A percentile compares a stretch with the other conserved stretches of the same genome.
These are phyloP conservation scores for Malacosoma neustria DNA, from an alignment of 2,888 invertebrate species.

Conservation along the genomic window DNA sequence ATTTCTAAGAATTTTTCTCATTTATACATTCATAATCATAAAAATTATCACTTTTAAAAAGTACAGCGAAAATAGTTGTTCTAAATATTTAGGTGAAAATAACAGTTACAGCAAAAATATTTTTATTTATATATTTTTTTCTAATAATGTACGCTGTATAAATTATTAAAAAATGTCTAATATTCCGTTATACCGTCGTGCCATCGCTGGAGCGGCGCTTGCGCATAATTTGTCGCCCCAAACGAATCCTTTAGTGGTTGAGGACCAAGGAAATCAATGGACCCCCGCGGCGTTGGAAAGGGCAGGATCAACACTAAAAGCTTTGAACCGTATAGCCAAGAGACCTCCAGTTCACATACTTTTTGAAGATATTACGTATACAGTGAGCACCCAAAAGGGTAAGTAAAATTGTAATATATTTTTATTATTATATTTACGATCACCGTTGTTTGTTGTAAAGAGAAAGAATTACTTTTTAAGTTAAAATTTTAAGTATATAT, in stretches of 20 bases:
- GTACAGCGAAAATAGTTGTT: too few species aligned
- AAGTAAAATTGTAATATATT: conserved; percentile 8
- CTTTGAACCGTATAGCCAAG: conserved; percentile 72
- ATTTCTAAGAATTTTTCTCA: too few species aligned
- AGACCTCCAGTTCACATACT: conserved; percentile 74
- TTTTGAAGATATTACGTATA: conserved; percentile 75
- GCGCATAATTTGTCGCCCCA: conserved; percentile 29
- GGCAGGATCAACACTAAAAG: conserved; percentile 65
- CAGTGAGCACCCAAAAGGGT: conserved; percentile 64
- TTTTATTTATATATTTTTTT: neutral
- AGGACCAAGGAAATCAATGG: conserved; percentile 50
- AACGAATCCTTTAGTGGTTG: conserved; percentile 21
- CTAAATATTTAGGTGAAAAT: too few species aligned
- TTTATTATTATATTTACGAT: too few species aligned
- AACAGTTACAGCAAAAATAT: too few species aligned
- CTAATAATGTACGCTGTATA: neutral
- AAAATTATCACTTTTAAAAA: too few species aligned
- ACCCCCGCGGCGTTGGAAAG: conserved; percentile 64
- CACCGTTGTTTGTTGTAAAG: too few species aligned
- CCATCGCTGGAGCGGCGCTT: conserved; percentile 53
- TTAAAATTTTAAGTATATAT: too few species aligned
- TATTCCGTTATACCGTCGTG: conserved; percentile 52
- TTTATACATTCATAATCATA: too few species aligned
- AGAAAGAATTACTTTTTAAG: too few species aligned
- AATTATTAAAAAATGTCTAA: conserved; percentile 36